Evolutionary conservation across 2,888 invertebrate species (phyloP).

Genomic region (Synanthedon vespiformis): DNA sequence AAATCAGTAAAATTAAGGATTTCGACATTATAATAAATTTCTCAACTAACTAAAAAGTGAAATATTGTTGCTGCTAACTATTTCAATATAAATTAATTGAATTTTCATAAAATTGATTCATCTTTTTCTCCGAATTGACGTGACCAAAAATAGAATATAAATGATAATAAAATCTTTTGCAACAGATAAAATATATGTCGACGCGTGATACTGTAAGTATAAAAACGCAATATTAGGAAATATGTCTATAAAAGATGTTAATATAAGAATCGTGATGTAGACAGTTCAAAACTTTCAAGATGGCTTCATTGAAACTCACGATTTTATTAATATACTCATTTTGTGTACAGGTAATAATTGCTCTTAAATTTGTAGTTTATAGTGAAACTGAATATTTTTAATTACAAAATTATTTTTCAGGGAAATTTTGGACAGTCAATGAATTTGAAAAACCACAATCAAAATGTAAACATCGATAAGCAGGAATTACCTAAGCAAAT

Average conservation of each 20-base stretch:
- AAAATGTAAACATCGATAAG: neutral
- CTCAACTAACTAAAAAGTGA: too few relatives aligned
- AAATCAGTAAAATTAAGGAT: too few relatives aligned
- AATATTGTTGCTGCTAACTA: too few relatives aligned
- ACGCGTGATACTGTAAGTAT: neutral
- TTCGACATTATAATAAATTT: too few relatives aligned
- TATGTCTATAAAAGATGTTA: slow-evolving; percentile 26
- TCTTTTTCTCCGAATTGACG: neutral
- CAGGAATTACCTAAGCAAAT: neutral
- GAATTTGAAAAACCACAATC: slow-evolving; percentile 12
- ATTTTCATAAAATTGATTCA: too few relatives aligned
- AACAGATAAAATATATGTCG: neutral
- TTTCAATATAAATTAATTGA: too few relatives aligned
- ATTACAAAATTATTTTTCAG: slow-evolving; percentile 16
- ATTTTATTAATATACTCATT: slow-evolving; percentile 12
- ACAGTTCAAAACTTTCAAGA: slow-evolving; percentile 32
- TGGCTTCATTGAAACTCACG: slow-evolving; percentile 30
- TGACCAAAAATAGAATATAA: neutral
- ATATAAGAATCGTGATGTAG: slow-evolving; percentile 26
- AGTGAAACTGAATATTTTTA: neutral
- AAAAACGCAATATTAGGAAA: slow-evolving; percentile 16
- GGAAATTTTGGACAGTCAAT: slow-evolving; percentile 19
- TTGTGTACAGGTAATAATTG: too few relatives aligned
- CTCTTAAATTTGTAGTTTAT: too few relatives aligned
- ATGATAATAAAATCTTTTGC: neutral